A percentile compares a stretch with the other conserved stretches of the same genome.
phyloP scores from a whole-genome alignment of 2,888 invertebrate genomes.

The Rutpela maculata region DNA sequence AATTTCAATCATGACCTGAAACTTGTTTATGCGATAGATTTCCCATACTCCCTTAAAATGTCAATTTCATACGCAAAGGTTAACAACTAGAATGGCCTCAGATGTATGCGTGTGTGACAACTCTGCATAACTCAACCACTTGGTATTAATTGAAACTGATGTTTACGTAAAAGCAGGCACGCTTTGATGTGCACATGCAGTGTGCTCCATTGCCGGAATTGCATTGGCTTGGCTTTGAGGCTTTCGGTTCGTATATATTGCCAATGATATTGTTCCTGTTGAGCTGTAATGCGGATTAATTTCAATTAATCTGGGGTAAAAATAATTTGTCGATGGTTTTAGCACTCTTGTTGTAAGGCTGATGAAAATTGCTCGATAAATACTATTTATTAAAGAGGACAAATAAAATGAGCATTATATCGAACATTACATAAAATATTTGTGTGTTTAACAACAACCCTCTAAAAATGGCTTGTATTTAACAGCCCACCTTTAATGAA shows the following conservation, averaged over 20 bases:
- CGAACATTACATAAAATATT: not conserved
- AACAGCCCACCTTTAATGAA: too few species aligned
- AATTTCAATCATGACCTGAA: not conserved
- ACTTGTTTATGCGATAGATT: not conserved
- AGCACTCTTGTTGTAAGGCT: not conserved
- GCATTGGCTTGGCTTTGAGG: slow-evolving; percentile 40
- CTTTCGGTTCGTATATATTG: slow-evolving; percentile 17
- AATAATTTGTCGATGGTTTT: not conserved
- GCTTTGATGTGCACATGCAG: slow-evolving; percentile 43
- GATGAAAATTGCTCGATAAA: too few species aligned
- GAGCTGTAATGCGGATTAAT: slow-evolving; percentile 4
- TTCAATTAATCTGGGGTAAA: not conserved
- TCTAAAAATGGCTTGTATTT: too few species aligned
- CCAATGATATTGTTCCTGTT: slow-evolving; percentile 32
- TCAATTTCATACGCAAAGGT: slow-evolving; percentile 36
- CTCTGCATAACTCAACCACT: slow-evolving; percentile 43
- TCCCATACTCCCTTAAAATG: slow-evolving; percentile 19
- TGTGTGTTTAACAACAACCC: too few species aligned
- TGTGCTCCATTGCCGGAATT: slow-evolving; percentile 31
- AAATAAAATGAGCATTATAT: too few species aligned
- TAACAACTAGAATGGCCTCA: slow-evolving; percentile 36
- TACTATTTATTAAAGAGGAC: too few species aligned
- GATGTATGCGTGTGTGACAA: slow-evolving; percentile 39
- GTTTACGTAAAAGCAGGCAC: slow-evolving; percentile 37
- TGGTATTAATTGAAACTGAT: slow-evolving; percentile 37